Evolutionary conservation across 2,797 vertebrate genomes (phyloP), one percentile per base, ranked within the genome.

Genomic region (Columba guinea): DNA sequence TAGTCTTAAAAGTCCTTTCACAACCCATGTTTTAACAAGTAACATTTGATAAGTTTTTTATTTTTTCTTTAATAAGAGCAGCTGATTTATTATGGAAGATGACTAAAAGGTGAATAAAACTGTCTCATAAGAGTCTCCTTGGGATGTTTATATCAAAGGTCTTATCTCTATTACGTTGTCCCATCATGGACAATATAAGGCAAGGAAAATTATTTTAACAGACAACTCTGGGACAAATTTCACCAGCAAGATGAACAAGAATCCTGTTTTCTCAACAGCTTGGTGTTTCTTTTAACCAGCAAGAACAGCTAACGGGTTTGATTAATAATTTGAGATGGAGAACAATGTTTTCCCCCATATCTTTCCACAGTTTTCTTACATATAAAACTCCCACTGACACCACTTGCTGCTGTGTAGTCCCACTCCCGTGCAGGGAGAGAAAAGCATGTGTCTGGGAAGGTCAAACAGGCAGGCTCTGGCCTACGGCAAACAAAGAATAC

Each of bases 1-100:
- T 96, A 96, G 79, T 96, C 87, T 95, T 91, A 92, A 64, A 96
- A 95, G 86, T 86, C 84, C 78, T 96, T 94, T 94, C 65, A 82
- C 44, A 81, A 83, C 9, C 56, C 51, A 73, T 60, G 52, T 81
- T 89, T 80, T 95, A 83, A 94, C 82, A 28, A 73, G 9, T 74
- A 78, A 91, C 55, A 52, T 88, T 82, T 80, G 18, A 62, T 59
- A 85, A 55, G 30, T 87, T 78, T 63, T 22, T 11, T 35, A n/a
- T 35, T 52, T 51, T 46, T 21, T 15, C 24, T 80, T 82, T 15
- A 70, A 1, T 65, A 91, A 93, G 51, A 95, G 34, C 77, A 93
- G 76, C 23, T 92, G 76, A 73, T 58, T 84, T 89, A 46, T 60
- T 18, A 84, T 2, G 17, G 73, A 93, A 92, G 52, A 63, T 80